Base-by-base conservation (phyloP, 2,113 vertebrate species). In the Phaethornis superciliosus region DNA sequence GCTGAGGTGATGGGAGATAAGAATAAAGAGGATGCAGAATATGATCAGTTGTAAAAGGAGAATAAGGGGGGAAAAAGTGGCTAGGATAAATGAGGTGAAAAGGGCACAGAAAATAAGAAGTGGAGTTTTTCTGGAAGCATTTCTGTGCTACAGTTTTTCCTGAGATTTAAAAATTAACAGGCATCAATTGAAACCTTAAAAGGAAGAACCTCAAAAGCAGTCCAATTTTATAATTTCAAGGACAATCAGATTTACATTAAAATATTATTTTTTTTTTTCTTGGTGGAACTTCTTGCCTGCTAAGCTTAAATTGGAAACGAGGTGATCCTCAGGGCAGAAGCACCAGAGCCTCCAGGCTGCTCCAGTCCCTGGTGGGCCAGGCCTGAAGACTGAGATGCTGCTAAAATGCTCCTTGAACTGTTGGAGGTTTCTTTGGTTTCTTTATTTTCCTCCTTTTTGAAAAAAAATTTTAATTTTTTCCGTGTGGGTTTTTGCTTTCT, bases 401-500 rank as follows among this genome's bases (percentile, higher is more conserved):
- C 5, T 94, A 89, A 92, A 91, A 91, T 5, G 4, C 86, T 65
- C 78, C 94, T 95, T 93, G 94, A 96, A 94, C 83, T 65, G 32
- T 64, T 49, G 72, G 93, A 89, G 87, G 81, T 85, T 95, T 95
- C 93, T 96, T 94, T 93, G 81, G 92, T 78, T 94, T 91, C 95
- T 93, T 95, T 90, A 58, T 93, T 76, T 90, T 76, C 63, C 28
- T 32, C 6, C 1, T 3, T 12, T 32, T 86, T 83, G 63, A 37
- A 37, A 37, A 37, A 37, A 37, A 37, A 37, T 10, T 37, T 40
- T 40, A 40, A 40, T 40, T 40, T 84, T 72, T 35, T 64, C 26
- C 70, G 91, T 91, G 94, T 93, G 96, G 91, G 70, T 92, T 96
- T 96, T 95, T 95, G 51, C 81, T 96, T 95, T 96, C 75, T 96